Base-by-base conservation (phyloP, 2,113 vertebrate species). In the Rattus rattus region DNA sequence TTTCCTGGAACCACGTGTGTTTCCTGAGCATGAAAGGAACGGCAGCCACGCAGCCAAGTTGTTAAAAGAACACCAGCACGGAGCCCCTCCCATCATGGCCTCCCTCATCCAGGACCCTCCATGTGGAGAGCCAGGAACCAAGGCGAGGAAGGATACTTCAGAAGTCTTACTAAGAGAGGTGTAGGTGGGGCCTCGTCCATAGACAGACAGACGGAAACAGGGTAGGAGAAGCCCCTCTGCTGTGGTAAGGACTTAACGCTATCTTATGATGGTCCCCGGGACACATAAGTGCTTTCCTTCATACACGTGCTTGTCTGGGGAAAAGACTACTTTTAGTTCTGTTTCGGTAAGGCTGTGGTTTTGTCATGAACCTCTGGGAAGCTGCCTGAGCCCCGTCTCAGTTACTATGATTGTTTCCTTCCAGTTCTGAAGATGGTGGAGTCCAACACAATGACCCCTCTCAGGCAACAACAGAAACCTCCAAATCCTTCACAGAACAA, bases 61-160 rank as follows among this genome's bases (percentile, higher is more conserved):
- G 95, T 98, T 94, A 97, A 98, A 97, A 94, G 96, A 97, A 85
- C 77, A 88, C 96, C 43, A 79, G 90, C 67, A 80, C 91, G 7
- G 95, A 97, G 92, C 59, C n/a, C 89, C 84, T 24, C 26, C 87
- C 67, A 69, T 91, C 95, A 91, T 39, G 4, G 28, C n/a, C 91
- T 61, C 89, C 91, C n/a, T 0, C 10, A 94, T 97, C 97, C 97
- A 97, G 97, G 96, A 96, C 92, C 87, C 89, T 72, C 96, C 97
- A 92, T 30, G 33, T 72, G 79, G 90, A 86, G 81, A 65, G 33
- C 11, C 7, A 61, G 72, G 75, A 91, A 92, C 95, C 92, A 93
- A 88, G 84, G 84, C 94, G 70, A 91, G 86, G 88, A 67, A 89
- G 94, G 96, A 76, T 86, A 84, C 43, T 36, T 96, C 24, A 84